phyloP scores from a whole-genome alignment of 1,140 invertebrate species.

The Maniola jurtina region DNA sequence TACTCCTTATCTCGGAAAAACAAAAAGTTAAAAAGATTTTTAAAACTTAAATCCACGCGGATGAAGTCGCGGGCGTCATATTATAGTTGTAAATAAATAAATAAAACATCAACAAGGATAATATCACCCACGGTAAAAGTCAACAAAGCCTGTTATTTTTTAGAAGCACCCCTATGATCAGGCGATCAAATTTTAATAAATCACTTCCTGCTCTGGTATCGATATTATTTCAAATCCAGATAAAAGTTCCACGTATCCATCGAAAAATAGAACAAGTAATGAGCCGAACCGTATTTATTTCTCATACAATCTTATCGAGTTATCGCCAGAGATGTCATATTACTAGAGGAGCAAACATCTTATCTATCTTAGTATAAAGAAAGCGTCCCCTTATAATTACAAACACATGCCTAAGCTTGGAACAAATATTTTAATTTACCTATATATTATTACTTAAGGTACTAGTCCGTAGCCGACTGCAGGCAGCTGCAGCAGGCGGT shows the following conservation, averaged over 20 bases:
- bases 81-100: conserved; percentile 11
- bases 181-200: conserved; percentile 67
- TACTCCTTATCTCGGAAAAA: too few relatives aligned
- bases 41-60: too few relatives aligned
- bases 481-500: too few relatives aligned
- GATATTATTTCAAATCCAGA: conserved; percentile 50
- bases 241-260: conserved; percentile 37
- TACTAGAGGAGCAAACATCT: too few relatives aligned
- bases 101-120: conserved; percentile 33
- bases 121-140: conserved; percentile 34
- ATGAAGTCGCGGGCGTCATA: too few relatives aligned
- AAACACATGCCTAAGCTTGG: too few relatives aligned
- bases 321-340: conserved; percentile 18
- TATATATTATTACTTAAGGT: too few relatives aligned
- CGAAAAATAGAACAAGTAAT: conserved; percentile 32
- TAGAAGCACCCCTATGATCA: conserved; percentile 50
- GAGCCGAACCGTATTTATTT: conserved; percentile 21
- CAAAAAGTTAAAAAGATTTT: too few relatives aligned
- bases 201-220: conserved; percentile 61
- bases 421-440: too few relatives aligned
- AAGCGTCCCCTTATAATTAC: too few relatives aligned
- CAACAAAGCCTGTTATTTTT: conserved; percentile 56
- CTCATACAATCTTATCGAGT: conserved; percentile 35
- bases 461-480: too few relatives aligned
- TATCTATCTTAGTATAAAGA: too few relatives aligned